These are phyloP conservation scores for Upupa epops DNA, from an alignment of 2,113 vertebrate genomes.

Conservation along the genomic window DNA sequence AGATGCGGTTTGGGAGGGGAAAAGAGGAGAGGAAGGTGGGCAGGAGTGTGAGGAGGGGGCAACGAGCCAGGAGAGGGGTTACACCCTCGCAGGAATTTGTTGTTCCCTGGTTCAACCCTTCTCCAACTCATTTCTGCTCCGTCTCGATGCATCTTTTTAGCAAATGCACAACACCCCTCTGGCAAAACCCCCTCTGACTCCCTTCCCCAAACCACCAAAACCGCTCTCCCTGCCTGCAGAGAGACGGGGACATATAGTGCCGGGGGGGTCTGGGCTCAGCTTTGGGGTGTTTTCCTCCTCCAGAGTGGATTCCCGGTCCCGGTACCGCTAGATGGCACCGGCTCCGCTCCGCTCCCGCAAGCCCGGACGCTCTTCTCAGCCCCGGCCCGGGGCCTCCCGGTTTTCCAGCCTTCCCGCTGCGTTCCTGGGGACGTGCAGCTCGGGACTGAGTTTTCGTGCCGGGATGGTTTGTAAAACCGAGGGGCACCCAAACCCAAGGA, in stretches of 20 bases:
- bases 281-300: not conserved
- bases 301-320: not conserved
- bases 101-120: not conserved
- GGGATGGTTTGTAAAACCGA: slow-evolving; percentile 8
- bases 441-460: not conserved
- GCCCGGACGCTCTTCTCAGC: not conserved
- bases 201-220: not conserved
- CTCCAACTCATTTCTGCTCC: not conserved
- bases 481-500: not conserved
- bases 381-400: slow-evolving; percentile 36
- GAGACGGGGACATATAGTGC: accelerated
- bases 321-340: slow-evolving; percentile 52
- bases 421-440: not conserved
- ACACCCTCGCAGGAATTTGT: not conserved
- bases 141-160: not conserved
- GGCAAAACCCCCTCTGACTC: not conserved
- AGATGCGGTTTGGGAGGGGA: too few relatives aligned
- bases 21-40: too few relatives aligned
- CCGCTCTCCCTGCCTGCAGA: not conserved
- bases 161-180: not conserved
- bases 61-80: too few relatives aligned
- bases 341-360: not conserved
- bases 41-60: too few relatives aligned
- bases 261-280: not conserved
- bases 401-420: slow-evolving; percentile 30